Percentiles rank a stretch among this genome's conserved stretches.
Evolutionary conservation across 2,888 invertebrate genomes (phyloP).

Genomic region (Tromatobia lineatoria): DNA sequence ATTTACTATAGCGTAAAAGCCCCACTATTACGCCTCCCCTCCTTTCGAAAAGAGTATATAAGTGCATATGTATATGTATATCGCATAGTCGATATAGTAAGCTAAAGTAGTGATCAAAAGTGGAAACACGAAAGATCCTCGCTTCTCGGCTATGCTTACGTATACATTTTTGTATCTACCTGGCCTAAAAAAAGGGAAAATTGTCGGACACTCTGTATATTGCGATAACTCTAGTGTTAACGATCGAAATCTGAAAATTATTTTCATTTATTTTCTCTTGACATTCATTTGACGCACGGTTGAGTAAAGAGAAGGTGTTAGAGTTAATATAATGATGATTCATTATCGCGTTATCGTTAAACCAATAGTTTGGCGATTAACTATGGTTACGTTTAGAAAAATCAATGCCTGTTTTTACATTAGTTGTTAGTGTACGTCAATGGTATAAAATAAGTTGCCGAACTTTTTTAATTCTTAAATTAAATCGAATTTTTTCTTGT

Average conservation of each 20-base stretch:
- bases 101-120: constrained; percentile 26
- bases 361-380: not conserved
- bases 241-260: not conserved
- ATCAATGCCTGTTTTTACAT: no score
- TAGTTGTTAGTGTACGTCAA: not conserved
- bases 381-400: no score
- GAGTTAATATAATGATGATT: not conserved
- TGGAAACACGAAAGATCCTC: constrained; percentile 7
- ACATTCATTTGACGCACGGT: not conserved
- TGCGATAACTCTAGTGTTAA: not conserved
- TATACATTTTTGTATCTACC: constrained; percentile 17
- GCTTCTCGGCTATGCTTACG: constrained; percentile 33
- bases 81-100: not conserved
- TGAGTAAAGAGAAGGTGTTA: not conserved
- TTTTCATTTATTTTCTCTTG: not conserved
- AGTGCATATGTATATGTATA: no score
- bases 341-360: not conserved
- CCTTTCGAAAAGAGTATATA: not conserved
- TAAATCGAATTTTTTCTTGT: no score
- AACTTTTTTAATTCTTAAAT: no score
- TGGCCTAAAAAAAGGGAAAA: not conserved
- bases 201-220: not conserved
- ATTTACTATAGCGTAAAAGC: constrained; percentile 13
- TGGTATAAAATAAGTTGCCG: not conserved
- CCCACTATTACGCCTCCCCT: not conserved